These are phyloP conservation scores for Ciona savignyi DNA, from an alignment of 23 tunicate species.

Conservation along the genomic window DNA sequence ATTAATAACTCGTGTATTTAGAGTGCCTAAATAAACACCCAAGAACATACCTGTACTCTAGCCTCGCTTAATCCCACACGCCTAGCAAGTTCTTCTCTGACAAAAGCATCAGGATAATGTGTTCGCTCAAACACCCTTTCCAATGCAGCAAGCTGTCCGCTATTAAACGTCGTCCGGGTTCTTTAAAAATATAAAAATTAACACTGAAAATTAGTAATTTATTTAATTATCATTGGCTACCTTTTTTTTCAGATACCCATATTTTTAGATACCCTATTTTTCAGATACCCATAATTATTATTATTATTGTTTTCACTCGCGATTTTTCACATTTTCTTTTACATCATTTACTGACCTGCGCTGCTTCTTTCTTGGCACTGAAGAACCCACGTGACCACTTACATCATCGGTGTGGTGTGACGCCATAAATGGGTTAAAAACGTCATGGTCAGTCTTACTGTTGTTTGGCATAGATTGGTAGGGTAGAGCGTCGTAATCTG, in stretches of 20 bases:
- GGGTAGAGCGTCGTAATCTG: conserved; percentile 20
- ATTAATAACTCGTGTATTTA: too few relatives aligned
- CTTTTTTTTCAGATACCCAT: too few relatives aligned
- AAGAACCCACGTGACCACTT: conserved; percentile 10
- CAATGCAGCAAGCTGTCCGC: conserved; percentile 57
- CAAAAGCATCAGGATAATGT: conserved; percentile 77
- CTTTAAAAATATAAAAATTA: conserved; percentile 16
- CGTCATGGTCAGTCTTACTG: conserved; percentile 17
- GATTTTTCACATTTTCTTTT: too few relatives aligned
- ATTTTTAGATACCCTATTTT: too few relatives aligned
- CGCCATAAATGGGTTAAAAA: conserved; percentile 29
- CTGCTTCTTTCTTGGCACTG: conserved; percentile 47
- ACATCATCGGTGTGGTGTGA: conserved; percentile 33
- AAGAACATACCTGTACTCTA: conserved; percentile 66
- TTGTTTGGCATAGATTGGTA: conserved; percentile 13
- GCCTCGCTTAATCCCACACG: conserved; percentile 64
- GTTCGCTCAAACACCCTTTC: conserved; percentile 79
- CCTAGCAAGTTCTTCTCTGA: conserved; percentile 68
- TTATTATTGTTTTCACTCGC: too few relatives aligned
- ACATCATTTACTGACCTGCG: conserved; percentile 26
- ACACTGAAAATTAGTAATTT: too few relatives aligned
- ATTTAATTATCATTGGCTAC: too few relatives aligned
- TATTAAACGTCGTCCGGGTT: conserved; percentile 70
- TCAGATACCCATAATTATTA: too few relatives aligned
- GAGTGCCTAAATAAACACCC: too few relatives aligned